phyloP scores from a whole-genome alignment of 2,797 vertebrate genomes.

The Fistularia commersonii region DNA sequence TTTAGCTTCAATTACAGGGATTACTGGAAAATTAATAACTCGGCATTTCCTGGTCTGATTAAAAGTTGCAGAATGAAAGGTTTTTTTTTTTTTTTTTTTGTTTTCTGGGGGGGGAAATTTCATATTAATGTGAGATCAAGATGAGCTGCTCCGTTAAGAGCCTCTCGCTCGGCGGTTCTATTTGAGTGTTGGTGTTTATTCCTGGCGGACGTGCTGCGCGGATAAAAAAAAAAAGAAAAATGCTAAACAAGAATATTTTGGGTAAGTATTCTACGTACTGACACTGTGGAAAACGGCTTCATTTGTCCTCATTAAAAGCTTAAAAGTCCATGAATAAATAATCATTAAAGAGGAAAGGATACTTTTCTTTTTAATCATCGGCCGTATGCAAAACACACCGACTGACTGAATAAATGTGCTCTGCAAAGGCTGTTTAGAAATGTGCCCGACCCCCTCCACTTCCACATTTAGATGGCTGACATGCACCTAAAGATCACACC shows the following conservation, averaged over 20 bases:
- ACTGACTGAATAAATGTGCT: constrained; percentile 68
- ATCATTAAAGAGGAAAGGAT: constrained; percentile 72
- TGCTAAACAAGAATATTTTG: constrained; percentile 79
- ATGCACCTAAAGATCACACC: constrained; percentile 62
- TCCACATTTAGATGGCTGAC: constrained; percentile 65
- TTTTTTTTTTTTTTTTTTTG: too few relatives aligned
- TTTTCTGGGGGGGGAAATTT: too few relatives aligned
- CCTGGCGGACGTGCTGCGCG: constrained; percentile 61
- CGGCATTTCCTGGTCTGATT: constrained; percentile 41
- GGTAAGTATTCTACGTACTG: constrained; percentile 77
- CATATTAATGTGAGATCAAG: constrained; percentile 56
- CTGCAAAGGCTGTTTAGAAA: constrained; percentile 70
- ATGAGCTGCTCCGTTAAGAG: constrained; percentile 51
- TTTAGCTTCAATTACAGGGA: constrained; percentile 26
- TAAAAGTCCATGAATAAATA: constrained; percentile 85
- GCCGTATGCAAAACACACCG: constrained; percentile 67
- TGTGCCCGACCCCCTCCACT: constrained; percentile 44
- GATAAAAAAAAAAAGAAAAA: constrained; percentile 62
- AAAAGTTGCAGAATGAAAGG: too few relatives aligned
- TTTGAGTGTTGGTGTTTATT: constrained; percentile 74
- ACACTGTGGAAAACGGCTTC: constrained; percentile 78
- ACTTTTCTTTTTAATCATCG: constrained; percentile 49
- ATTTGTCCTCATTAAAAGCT: constrained; percentile 87
- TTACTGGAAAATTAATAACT: constrained; percentile 49
- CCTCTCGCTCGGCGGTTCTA: constrained; percentile 58